Base-by-base conservation (phyloP, 2,888 invertebrate genomes). In the Sarcophaga subvicina region DNA sequence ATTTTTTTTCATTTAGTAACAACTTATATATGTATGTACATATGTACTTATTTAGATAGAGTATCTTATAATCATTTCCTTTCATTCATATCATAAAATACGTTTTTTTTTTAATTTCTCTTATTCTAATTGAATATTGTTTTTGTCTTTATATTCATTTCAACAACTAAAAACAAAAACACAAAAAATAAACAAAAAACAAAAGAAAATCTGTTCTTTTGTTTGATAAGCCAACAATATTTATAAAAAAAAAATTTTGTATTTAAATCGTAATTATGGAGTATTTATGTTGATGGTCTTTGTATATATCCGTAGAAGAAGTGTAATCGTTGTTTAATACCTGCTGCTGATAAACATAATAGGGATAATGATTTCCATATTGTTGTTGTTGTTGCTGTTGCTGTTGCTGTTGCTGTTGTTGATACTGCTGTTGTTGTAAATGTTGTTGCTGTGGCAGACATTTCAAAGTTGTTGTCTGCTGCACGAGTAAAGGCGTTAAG, bases 241-340 rank as follows among this genome's bases (percentile, higher is more conserved):
- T 49, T 49, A 49, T 14, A 22, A n/a, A 62, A 62, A 62, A 20
- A 27, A 37, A 37, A 37, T 5, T 37, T 62, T 62, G n/a, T 62
- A 66, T 81, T 82, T 76, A 82, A 79, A 67, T 79, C 54, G 71
- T 83, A 63, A 76, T 86, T 76, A 80, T 79, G 71, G 75, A 75
- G 54, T 79, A 80, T 76, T 83, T 76, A 70, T 79, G 67, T 37
- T 37, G 37, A 78, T 76, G 70, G 54, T 83, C 81, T 80, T 83
- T 89, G 90, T 85, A 86, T 88, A 81, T 17, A 17, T 86, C 82
- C 88, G 89, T 75, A 88, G 89, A 69, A 88, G 91, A 71, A 72
- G 69, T 27, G 86, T 90, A 91, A 89, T 93, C 92, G 91, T 90
- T 92, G 91, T 90, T 90, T 90, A 90, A 87, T 89, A 92, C 89